Percentiles rank a stretch among this genome's conserved stretches.
Evolutionary conservation across 92 coral and sea anemone genomes (phyloP).

Genomic region (Paramuricea clavata): DNA sequence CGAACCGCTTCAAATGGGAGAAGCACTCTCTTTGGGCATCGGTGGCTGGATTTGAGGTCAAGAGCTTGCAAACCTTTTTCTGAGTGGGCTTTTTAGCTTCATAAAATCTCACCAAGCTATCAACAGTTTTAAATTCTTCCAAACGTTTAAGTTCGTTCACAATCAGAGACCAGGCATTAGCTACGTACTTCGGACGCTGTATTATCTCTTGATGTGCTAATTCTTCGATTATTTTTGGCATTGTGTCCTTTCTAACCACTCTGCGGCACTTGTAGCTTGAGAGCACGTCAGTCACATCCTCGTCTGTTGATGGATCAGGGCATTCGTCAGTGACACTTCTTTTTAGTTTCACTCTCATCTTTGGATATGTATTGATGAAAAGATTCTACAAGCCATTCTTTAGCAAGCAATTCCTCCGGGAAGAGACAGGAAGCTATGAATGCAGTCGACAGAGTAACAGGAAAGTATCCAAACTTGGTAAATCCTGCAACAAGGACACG

Average conservation of each 20-base stretch:
- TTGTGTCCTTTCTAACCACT: slow-evolving; percentile 49
- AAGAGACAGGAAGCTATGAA: slow-evolving; percentile 62
- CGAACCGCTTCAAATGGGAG: slow-evolving; percentile 50
- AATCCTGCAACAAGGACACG: slow-evolving; percentile 36
- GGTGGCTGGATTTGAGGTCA: slow-evolving; percentile 14
- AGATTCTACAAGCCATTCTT: slow-evolving; percentile 65
- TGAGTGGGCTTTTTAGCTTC: slow-evolving; percentile 48
- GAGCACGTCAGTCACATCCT: slow-evolving; percentile 56
- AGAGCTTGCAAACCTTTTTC: slow-evolving; percentile 55
- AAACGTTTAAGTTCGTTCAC: slow-evolving; percentile 23
- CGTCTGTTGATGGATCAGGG: slow-evolving; percentile 54
- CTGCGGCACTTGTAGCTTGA: slow-evolving; percentile 61
- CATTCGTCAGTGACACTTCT: slow-evolving; percentile 49
- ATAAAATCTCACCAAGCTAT: slow-evolving; percentile 37
- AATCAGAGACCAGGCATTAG: slow-evolving; percentile 66
- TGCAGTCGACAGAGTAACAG: slow-evolving; percentile 42
- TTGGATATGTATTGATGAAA: neutral
- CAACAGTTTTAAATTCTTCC: slow-evolving; percentile 41
- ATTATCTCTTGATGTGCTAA: slow-evolving; percentile 68
- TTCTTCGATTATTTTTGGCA: slow-evolving; percentile 42
- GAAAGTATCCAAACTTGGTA: slow-evolving; percentile 34
- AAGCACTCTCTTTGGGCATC: slow-evolving; percentile 46
- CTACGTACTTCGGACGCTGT: slow-evolving; percentile 61
- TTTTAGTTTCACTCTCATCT: slow-evolving; percentile 49
- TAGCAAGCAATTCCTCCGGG: slow-evolving; percentile 61